These are phyloP conservation scores for Pseudomugil tenellus DNA, from an alignment of 2,797 vertebrate species.

Conservation along the genomic window DNA sequence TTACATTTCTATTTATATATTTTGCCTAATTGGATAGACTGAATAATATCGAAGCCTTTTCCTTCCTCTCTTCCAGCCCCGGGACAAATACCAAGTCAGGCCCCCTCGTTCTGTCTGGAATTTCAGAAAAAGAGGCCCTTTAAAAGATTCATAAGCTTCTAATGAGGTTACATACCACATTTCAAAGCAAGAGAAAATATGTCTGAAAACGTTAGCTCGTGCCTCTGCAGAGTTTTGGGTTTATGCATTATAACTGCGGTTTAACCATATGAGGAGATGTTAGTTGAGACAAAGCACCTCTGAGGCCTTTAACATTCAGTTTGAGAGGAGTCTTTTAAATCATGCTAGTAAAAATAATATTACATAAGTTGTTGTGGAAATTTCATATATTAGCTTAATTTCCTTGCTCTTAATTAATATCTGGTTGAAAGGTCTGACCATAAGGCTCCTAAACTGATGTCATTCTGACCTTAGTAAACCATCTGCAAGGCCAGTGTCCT, in stretches of 20 bases:
- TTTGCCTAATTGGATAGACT: constrained; percentile 73
- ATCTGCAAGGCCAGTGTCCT: no score
- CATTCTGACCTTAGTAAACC: no score
- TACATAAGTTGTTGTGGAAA: no score
- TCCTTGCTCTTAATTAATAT: no score
- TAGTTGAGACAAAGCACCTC: constrained; percentile 15
- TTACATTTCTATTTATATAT: constrained; percentile 72
- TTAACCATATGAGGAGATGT: constrained; percentile 35
- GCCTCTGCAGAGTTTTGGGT: constrained; percentile 5
- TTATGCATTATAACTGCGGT: constrained; percentile 34
- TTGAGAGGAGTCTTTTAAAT: no score
- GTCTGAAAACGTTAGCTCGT: constrained; percentile 10
- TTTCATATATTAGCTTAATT: no score
- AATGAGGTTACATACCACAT: constrained; percentile 73
- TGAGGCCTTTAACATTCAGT: not conserved
- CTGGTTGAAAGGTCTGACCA: no score
- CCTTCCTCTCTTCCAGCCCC: constrained; percentile 50
- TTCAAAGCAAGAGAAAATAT: constrained; percentile 57
- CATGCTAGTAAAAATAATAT: no score
- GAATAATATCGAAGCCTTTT: constrained; percentile 58
- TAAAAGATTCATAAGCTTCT: constrained; percentile 79
- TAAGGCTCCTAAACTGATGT: no score
- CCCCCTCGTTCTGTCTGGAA: constrained; percentile 56
- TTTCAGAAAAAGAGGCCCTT: constrained; percentile 50
- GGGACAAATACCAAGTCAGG: constrained; percentile 53